Conservation (phyloP, 1,140 invertebrate genomes). For the Rhagoletis pomonella region DNA sequence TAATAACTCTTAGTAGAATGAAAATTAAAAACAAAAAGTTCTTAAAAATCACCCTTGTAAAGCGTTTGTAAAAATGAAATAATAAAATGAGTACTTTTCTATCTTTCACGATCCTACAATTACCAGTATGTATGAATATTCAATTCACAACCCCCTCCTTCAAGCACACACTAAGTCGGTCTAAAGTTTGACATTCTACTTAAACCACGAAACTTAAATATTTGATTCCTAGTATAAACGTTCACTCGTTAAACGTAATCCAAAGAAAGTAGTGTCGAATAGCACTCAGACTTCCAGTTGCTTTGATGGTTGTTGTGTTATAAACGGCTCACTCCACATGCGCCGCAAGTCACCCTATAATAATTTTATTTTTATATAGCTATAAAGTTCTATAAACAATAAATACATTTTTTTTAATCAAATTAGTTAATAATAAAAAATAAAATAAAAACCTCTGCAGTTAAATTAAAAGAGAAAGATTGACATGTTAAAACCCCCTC, state of each 20-base stretch:
- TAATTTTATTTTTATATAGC: neutral
- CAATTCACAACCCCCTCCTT: slow-evolving; percentile 21
- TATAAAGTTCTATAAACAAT: slow-evolving; percentile 57
- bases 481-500: no score
- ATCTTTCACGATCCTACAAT: neutral
- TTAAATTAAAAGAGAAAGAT: no score
- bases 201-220: slow-evolving; percentile 36
- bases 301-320: slow-evolving; percentile 81
- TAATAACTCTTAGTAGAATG: neutral
- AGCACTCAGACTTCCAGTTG: slow-evolving; percentile 75
- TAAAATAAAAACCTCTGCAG: no score
- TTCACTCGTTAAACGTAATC: neutral
- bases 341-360: slow-evolving; percentile 92
- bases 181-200: neutral
- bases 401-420: neutral
- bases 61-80: neutral
- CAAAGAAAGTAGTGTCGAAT: slow-evolving; percentile 36
- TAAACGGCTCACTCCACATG: slow-evolving; percentile 99
- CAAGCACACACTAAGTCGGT: slow-evolving; percentile 18
- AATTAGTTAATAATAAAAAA: no score
- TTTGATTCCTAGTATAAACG: neutral
- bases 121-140: neutral
- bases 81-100: neutral
- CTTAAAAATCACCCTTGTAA: neutral
- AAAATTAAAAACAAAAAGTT: neutral